phyloP scores from a whole-genome alignment of 2,888 invertebrate genomes.

The Tridacna gigas region DNA sequence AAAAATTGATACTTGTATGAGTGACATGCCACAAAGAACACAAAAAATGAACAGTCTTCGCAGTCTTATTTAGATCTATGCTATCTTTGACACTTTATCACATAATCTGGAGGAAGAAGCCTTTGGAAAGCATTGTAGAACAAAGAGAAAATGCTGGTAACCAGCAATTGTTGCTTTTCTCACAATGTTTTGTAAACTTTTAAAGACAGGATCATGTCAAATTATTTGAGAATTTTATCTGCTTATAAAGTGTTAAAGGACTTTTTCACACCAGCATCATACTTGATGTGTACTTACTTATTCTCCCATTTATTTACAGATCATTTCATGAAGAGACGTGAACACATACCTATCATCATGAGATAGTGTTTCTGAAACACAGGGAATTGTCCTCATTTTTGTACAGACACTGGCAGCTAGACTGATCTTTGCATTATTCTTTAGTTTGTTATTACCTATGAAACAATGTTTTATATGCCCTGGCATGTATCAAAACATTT shows the following conservation, averaged over 20 bases:
- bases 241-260: too few relatives aligned
- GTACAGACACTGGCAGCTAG: conserved; percentile 7
- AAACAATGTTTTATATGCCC: not conserved
- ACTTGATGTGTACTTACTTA: too few relatives aligned
- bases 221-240: too few relatives aligned
- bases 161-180: not conserved
- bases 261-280: too few relatives aligned
- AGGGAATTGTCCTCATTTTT: not conserved
- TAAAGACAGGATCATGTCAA: too few relatives aligned
- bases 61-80: too few relatives aligned
- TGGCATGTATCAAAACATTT: not conserved
- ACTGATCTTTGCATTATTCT: not conserved
- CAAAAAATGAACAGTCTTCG: too few relatives aligned
- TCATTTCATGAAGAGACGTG: conserved; percentile 35
- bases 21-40: too few relatives aligned
- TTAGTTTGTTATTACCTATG: not conserved
- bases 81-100: too few relatives aligned
- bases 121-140: not conserved
- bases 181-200: too few relatives aligned
- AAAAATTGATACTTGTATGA: too few relatives aligned
- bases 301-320: conserved; percentile 8
- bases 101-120: too few relatives aligned
- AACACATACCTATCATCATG: not conserved
- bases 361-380: conserved; percentile 20
- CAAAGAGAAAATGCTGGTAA: not conserved